Evolutionary conservation across 1,140 invertebrate genomes (phyloP).

Genomic region (Rhizoglyphus robini): DNA sequence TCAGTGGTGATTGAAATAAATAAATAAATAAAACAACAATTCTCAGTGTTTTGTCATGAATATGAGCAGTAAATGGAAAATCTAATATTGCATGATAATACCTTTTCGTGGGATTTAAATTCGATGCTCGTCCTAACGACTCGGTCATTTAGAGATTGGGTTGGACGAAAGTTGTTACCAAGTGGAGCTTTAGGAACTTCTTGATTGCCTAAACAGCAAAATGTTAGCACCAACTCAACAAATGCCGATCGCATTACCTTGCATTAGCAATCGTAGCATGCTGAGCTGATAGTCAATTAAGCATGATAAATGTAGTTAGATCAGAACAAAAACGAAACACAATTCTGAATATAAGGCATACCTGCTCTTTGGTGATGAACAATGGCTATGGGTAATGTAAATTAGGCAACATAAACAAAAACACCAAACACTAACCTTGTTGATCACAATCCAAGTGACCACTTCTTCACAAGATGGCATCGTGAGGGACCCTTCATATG

Average conservation of each 20-base stretch:
- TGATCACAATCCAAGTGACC: constrained; percentile 80
- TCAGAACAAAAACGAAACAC: background rate
- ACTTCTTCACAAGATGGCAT: constrained; percentile 53
- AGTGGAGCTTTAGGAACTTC: constrained; percentile 70
- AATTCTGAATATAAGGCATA: constrained; percentile 21
- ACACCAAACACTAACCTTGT: constrained; percentile 44
- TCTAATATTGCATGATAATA: constrained; percentile 1
- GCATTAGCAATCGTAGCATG: constrained; percentile 12
- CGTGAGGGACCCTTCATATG: constrained; percentile 94
- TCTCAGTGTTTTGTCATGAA: too few relatives aligned
- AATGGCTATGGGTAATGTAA: constrained; percentile 38
- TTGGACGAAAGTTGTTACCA: constrained; percentile 81
- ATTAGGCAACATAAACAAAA: background rate
- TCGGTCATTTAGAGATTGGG: constrained; percentile 72
- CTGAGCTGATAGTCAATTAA: background rate
- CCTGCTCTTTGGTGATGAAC: constrained; percentile 36
- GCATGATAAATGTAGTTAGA: background rate
- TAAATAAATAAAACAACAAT: too few relatives aligned
- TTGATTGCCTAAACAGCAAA: constrained; percentile 45
- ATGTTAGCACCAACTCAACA: background rate
- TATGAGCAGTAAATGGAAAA: background rate
- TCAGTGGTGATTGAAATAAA: constrained; percentile 11
- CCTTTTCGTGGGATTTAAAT: constrained; percentile 59
- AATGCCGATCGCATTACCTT: constrained; percentile 16
- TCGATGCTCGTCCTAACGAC: constrained; percentile 89